Base-by-base conservation (phyloP, 1,140 invertebrate species). In the Cyrtorhinus lividipennis region DNA sequence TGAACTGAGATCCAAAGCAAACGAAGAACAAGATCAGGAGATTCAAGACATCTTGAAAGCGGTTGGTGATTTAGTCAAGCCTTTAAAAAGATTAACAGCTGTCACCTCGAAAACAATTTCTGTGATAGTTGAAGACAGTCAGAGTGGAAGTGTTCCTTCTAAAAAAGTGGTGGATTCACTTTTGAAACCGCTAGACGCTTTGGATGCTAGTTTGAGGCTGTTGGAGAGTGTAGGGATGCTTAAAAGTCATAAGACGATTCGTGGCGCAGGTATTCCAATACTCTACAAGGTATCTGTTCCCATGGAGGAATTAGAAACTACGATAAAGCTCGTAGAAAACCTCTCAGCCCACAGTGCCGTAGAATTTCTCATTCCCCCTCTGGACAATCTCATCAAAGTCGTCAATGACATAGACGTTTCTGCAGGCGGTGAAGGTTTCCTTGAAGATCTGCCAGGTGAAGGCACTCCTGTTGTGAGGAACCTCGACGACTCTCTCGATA, bases 331-430 rank as follows among this genome's bases (percentile, higher is more conserved):
- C 1, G 63, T 68, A 2, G 68, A 69, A 64, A 68, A 69, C 60
- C 56, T 69, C 13, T 69, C 68, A n/a, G 56, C 66, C 3, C 64
- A 68, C 60, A 69, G 67, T 24, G 66, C 66, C 1, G 69, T 79
- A 10, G 75, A 79, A 61, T 74, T 76, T 18, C 74, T 79, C 66
- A 71, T 74, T 2, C 70, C 71, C 3, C 76, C 77, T 0, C 65
- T 77, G 3, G 75, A 78, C 64, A 76, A 78, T 68, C 74, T 80
- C n/a, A 72, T 78, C 24, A 74, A 72, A 63, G 73, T 72, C 3
- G 63, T 77, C 8, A 72, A 72, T 0, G 72, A 73, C 24, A 68
- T 75, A 65, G 68, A 69, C 59, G 44, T 62, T 67, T 56, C 62
- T 59, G 30, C 56, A 56, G 30, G 25, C 1, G 62, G 57, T 24